Percentiles rank a stretch among this genome's conserved stretches.
Evolutionary conservation across 2,888 invertebrate genomes (phyloP).

Genomic region (Oconnorella tubifera): DNA sequence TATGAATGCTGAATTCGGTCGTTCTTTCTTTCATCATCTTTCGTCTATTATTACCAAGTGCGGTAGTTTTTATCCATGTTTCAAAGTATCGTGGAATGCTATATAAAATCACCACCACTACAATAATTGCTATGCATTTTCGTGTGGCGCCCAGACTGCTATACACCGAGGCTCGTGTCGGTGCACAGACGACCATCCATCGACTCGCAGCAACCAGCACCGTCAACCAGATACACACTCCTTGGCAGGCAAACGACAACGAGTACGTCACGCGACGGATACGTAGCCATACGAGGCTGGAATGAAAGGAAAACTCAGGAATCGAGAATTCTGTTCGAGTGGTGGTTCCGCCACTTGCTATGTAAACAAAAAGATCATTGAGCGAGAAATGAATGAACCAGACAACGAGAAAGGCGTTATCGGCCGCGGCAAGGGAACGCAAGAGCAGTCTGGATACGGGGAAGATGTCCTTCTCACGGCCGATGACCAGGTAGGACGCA

Average conservation of each 20-base stretch:
- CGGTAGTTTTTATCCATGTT: neutral
- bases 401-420: slow-evolving; percentile 22
- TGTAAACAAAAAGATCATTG: slow-evolving; percentile 10
- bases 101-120: slow-evolving; percentile 20
- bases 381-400: slow-evolving; percentile 27
- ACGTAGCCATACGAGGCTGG: slow-evolving; percentile 13
- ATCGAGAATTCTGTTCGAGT: neutral
- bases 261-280: slow-evolving; percentile 17
- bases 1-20: too few relatives aligned
- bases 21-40: neutral
- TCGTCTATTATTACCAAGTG: neutral
- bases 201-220: slow-evolving; percentile 27
- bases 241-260: slow-evolving; percentile 20
- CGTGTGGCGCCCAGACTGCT: slow-evolving; percentile 10
- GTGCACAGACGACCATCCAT: slow-evolving; percentile 23
- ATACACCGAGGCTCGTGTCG: slow-evolving; percentile 17
- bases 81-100: slow-evolving; percentile 28
- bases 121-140: slow-evolving; percentile 7
- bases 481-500: slow-evolving; percentile 17
- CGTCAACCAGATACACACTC: slow-evolving; percentile 26
- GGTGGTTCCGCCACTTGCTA: neutral
- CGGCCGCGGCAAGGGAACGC: slow-evolving; percentile 16
- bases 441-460: slow-evolving; percentile 23
- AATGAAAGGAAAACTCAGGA: too few relatives aligned
- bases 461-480: slow-evolving; percentile 12